Conservation (phyloP, 2,888 invertebrate genomes). For the Dolichopus griseipennis region DNA sequence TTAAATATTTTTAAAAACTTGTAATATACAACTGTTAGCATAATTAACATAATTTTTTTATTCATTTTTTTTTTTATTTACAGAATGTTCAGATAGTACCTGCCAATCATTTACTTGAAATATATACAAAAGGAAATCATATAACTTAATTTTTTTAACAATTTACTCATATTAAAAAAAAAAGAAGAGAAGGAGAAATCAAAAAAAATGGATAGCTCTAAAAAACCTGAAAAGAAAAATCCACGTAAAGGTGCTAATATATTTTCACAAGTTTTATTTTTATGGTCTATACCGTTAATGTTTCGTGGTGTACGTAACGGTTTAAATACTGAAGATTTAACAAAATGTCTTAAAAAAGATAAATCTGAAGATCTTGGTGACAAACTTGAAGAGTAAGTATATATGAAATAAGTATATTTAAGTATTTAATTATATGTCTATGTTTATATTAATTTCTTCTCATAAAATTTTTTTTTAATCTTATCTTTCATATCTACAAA, state of each 20-base stretch:
- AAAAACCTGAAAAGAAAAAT: constrained; percentile 38
- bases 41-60: no score
- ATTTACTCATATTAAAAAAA: neutral
- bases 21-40: no score
- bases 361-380: constrained; percentile 39
- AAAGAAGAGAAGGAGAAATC: no score
- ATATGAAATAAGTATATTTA: no score
- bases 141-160: neutral
- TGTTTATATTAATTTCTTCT: no score
- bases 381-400: constrained; percentile 36
- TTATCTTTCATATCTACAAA: no score
- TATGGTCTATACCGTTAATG: constrained; percentile 39
- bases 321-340: constrained; percentile 57
- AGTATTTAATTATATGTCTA: no score
- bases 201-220: constrained; percentile 36
- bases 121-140: constrained; percentile 11
- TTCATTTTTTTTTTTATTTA: no score
- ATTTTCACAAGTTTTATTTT: constrained; percentile 38
- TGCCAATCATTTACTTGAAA: neutral
- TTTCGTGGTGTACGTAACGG: constrained; percentile 36
- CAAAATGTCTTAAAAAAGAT: constrained; percentile 56
- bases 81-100: neutral
- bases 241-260: constrained; percentile 37
- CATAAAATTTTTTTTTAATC: no score
- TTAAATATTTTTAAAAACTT: no score